Conservation (phyloP, 2,113 vertebrate genomes). For the Rutilus rutilus region DNA sequence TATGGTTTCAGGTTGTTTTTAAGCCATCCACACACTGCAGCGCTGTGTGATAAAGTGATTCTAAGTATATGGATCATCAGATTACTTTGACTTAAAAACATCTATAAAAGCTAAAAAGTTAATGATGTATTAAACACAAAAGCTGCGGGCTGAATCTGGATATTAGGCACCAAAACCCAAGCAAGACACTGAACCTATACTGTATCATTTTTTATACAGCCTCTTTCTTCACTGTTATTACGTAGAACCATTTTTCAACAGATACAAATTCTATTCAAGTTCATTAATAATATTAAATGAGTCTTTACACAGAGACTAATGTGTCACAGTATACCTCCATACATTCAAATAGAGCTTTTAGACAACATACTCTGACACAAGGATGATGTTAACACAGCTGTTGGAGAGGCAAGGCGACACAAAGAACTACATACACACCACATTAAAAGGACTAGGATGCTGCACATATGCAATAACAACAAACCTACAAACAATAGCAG, state of each 20-base stretch:
- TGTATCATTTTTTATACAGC: background rate
- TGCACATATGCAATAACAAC: background rate
- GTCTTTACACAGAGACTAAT: background rate
- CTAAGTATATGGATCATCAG: background rate
- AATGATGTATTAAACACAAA: background rate
- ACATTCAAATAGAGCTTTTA: background rate
- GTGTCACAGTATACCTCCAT: background rate
- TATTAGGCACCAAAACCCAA: background rate
- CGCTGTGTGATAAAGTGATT: background rate
- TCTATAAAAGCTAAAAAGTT: background rate
- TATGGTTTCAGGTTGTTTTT: no score
- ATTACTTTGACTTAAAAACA: background rate
- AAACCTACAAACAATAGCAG: slow-evolving; percentile 12
- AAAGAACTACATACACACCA: slow-evolving; percentile 4
- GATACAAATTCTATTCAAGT: background rate
- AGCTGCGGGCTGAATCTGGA: background rate
- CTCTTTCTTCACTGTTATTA: background rate
- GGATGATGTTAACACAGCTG: background rate
- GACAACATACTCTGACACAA: background rate
- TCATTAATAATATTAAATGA: background rate
- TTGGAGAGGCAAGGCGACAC: background rate
- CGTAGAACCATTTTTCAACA: background rate
- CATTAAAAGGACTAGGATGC: background rate
- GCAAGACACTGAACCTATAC: background rate
- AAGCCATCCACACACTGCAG: no score